Evolutionary conservation across 2,113 vertebrate genomes (phyloP).

Genomic region (Lophochroa leadbeateri): DNA sequence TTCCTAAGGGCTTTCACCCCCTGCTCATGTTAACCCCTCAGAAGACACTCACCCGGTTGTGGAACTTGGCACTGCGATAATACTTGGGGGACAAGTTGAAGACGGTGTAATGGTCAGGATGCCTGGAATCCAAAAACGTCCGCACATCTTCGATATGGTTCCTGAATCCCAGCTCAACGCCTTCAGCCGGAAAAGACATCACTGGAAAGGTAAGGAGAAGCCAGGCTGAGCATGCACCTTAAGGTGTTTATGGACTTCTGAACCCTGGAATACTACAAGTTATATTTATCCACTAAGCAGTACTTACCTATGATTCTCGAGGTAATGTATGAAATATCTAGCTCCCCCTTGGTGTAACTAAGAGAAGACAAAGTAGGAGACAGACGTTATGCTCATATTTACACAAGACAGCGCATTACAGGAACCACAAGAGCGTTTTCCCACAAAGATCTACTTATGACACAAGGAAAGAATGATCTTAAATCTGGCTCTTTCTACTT

Average conservation of each 20-base stretch:
- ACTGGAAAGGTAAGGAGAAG: slow-evolving; percentile 70
- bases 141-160: slow-evolving; percentile 98
- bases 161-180: slow-evolving; percentile 91
- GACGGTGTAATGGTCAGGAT: slow-evolving; percentile 97
- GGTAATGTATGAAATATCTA: slow-evolving; percentile 97
- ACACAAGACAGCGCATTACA: neutral
- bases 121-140: slow-evolving; percentile 93
- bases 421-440: neutral
- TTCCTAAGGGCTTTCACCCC: neutral
- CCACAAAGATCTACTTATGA: neutral
- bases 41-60: slow-evolving; percentile 88
- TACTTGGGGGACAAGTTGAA: slow-evolving; percentile 97
- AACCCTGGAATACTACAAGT: accelerated
- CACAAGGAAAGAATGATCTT: neutral
- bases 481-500: neutral
- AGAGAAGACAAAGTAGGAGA: slow-evolving; percentile 36
- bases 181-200: slow-evolving; percentile 97
- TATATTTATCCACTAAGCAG: neutral
- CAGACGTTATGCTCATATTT: neutral
- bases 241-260: accelerated
- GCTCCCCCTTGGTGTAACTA: slow-evolving; percentile 96
- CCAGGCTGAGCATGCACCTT: neutral
- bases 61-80: slow-evolving; percentile 96
- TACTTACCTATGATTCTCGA: slow-evolving; percentile 94
- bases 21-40: accelerated